phyloP scores from a whole-genome alignment of 2,797 vertebrate genomes.

The Chiroxiphia lanceolata region DNA sequence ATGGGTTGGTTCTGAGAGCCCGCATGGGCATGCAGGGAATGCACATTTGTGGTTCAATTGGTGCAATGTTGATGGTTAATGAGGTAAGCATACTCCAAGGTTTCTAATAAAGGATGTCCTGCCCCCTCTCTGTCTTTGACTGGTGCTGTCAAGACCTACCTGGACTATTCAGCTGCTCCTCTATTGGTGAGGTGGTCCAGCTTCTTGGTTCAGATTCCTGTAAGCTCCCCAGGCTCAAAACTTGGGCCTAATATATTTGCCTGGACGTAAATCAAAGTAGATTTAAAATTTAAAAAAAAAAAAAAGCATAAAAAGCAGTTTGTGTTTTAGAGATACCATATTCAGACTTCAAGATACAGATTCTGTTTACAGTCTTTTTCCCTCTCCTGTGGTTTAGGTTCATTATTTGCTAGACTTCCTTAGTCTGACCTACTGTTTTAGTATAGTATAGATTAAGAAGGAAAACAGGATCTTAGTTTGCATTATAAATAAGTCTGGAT shows the following conservation, averaged over 20 bases:
- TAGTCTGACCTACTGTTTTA: constrained; percentile 26
- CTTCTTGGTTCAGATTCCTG: background rate
- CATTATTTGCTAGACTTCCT: constrained; percentile 51
- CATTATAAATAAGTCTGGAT: constrained; percentile 44
- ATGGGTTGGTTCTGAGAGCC: background rate
- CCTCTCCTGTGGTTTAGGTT: constrained; percentile 46
- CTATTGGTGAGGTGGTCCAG: background rate
- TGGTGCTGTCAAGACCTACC: constrained; percentile 16
- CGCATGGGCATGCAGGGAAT: background rate
- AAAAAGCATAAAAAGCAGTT: background rate
- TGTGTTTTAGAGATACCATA: constrained; percentile 34
- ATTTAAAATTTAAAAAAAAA: background rate
- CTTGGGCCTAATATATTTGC: background rate
- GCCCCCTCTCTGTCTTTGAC: background rate
- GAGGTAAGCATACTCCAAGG: background rate
- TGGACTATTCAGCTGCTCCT: background rate
- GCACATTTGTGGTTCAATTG: background rate
- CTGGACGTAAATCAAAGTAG: constrained; percentile 40
- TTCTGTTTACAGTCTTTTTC: constrained; percentile 53
- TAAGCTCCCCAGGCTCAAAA: background rate
- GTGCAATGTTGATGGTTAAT: background rate
- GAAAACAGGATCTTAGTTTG: constrained; percentile 52
- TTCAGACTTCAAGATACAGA: constrained; percentile 42
- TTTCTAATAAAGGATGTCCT: constrained; percentile 24
- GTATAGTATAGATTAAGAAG: constrained; percentile 37